Conservation (phyloP, 2,797 vertebrate species). For the Pyrocephalus nanus region DNA sequence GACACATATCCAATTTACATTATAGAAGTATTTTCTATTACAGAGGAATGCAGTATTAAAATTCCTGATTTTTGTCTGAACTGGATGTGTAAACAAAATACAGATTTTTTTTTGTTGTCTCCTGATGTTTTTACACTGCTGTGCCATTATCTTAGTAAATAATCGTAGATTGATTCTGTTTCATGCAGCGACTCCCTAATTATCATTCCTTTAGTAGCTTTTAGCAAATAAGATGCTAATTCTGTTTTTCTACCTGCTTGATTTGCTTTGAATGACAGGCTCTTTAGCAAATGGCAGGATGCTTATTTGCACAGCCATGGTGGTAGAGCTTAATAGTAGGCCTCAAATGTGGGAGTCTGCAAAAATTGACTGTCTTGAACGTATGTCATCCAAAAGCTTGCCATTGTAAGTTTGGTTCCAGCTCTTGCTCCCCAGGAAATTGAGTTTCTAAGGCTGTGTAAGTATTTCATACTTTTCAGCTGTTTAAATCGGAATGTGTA, state of each 20-base stretch:
- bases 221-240: neutral
- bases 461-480: neutral
- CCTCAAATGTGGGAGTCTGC: neutral
- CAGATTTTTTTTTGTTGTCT: neutral
- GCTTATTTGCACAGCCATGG: neutral
- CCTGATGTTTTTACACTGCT: neutral
- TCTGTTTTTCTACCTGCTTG: neutral
- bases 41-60: neutral
- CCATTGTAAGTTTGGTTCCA: neutral
- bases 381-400: neutral
- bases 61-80: neutral
- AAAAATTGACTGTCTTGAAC: neutral
- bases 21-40: neutral
- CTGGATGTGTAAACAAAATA: neutral
- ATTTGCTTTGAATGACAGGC: neutral
- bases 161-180: neutral
- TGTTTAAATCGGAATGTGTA: neutral
- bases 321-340: neutral
- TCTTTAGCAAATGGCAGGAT: neutral
- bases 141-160: neutral
- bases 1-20: neutral
- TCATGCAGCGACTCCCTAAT: neutral
- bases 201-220: neutral
- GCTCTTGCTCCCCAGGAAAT: neutral
- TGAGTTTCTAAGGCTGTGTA: neutral